Percentiles rank a stretch among this genome's conserved stretches.
These are phyloP conservation scores for Gastrophysa polygoni DNA, from an alignment of 2,888 invertebrate genomes.

Conservation along the genomic window DNA sequence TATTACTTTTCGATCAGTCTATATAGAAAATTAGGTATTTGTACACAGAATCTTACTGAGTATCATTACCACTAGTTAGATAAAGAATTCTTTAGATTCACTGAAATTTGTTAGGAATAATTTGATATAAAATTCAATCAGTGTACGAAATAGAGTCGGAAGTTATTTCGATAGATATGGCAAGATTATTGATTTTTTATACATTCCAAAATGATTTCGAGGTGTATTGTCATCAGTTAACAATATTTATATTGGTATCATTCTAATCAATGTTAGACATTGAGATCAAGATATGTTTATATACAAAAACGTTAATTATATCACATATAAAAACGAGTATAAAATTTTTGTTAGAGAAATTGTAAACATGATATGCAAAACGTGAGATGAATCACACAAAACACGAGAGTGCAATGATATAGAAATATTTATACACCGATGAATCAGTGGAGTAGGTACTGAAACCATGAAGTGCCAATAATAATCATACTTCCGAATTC, in stretches of 20 bases:
- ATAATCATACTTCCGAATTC: too few species aligned
- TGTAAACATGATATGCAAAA: background rate
- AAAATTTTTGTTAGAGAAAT: background rate
- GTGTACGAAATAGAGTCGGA: too few species aligned
- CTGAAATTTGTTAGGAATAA: background rate
- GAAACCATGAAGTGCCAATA: background rate
- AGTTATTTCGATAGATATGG: constrained; percentile 9
- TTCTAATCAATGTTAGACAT: constrained; percentile 17
- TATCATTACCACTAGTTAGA: constrained; percentile 34
- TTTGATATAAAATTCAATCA: background rate
- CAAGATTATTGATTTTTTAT: constrained; percentile 2
- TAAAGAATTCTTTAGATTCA: constrained; percentile 33
- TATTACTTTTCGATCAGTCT: constrained; percentile 31
- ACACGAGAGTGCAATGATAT: background rate
- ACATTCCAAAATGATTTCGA: background rate
- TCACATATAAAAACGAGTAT: constrained; percentile 20
- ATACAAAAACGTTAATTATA: constrained; percentile 11
- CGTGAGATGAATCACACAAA: background rate
- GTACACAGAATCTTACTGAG: constrained; percentile 24
- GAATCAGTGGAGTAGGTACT: background rate
- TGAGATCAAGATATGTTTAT: background rate
- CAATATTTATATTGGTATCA: constrained; percentile 14
- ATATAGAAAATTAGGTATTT: constrained; percentile 31
- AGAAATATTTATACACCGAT: constrained; percentile 9
- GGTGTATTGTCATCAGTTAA: constrained; percentile 27